phyloP scores from a whole-genome alignment of 1,140 invertebrate genomes.

The Micrasema longulum region DNA sequence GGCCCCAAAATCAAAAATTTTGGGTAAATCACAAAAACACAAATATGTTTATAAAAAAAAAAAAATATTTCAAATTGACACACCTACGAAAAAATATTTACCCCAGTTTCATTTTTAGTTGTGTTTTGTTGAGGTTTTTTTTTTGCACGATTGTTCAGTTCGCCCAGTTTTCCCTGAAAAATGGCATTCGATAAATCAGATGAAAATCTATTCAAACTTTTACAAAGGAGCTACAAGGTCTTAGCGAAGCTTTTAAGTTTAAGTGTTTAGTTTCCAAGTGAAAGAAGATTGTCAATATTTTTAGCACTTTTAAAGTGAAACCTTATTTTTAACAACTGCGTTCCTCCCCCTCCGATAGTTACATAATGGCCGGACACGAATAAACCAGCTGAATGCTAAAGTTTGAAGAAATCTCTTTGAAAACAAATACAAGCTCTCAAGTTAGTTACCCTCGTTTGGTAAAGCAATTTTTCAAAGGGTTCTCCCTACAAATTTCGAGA shows the following conservation, averaged over 20 bases:
- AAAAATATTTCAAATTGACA: too few relatives aligned
- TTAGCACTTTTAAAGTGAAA: not conserved
- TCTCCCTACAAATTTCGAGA: not conserved
- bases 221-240: not conserved
- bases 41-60: too few relatives aligned
- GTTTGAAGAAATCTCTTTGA: not conserved
- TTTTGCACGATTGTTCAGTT: too few relatives aligned
- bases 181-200: not conserved
- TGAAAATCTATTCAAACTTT: conserved; percentile 9
- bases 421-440: too few relatives aligned
- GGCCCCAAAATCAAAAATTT: too few relatives aligned
- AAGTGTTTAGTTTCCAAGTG: not conserved
- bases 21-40: too few relatives aligned
- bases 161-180: too few relatives aligned
- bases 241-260: conserved; percentile 1
- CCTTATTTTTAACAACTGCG: conserved; percentile 2
- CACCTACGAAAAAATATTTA: too few relatives aligned
- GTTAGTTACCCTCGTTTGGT: not conserved
- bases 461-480: not conserved
- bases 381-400: not conserved
- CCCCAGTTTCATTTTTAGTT: too few relatives aligned
- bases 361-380: not conserved
- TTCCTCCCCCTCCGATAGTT: not conserved
- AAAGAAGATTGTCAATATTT: conserved; percentile 4
- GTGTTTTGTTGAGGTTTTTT: too few relatives aligned